Evolutionary conservation across 2,113 vertebrate species (phyloP), one percentile per base, ranked within the genome.

Genomic region (Heterocephalus glaber): DNA sequence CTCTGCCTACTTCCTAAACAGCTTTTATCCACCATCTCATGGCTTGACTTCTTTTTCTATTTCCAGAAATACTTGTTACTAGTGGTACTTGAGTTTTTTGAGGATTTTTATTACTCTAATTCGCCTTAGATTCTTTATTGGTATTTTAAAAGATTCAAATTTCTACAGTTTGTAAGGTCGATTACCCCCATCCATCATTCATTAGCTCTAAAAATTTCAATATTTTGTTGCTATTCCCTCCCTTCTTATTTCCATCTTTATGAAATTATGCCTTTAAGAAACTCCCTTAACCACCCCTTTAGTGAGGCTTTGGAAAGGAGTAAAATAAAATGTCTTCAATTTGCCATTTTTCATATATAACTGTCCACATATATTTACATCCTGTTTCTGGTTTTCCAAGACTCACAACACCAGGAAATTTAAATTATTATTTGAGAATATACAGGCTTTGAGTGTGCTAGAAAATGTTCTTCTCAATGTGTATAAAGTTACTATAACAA

Each of bases 91-190:
- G 65, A 52, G 13, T 1, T 66, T 89, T 92, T 56, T 81, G 79
- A 89, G 13, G 22, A 76, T 33, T 79, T 14, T 35, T 30, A 28
- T 77, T 89, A 38, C 8, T 90, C 30, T 44, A 16, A 38, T 86
- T 86, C 17, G 20, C 22, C 22, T 87, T 89, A 33, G 54, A 70
- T 49, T 80, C 82, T 44, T 26, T 30, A 49, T 17, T 60, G 19
- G 44, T 52, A 58, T 77, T 90, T 95, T 28, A 81, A 74, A 89
- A 12, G 38, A 77, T 85, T 76, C n/a, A 77, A 26, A 60, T 93
- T 89, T 92, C 72, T 89, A 3, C 6, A 77, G n/a, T 93, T 89
- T 89, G 52, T 28, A 38, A 88, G 58, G 74, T 91, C 33, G 70
- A 2, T 89, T 85, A 54, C n/a, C 22, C 13, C 20, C n/a, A 77